A percentile compares a stretch with the other conserved stretches of the same genome.
Conservation (phyloP, 2,797 vertebrate species). For the Thripadectes ignobilis region DNA sequence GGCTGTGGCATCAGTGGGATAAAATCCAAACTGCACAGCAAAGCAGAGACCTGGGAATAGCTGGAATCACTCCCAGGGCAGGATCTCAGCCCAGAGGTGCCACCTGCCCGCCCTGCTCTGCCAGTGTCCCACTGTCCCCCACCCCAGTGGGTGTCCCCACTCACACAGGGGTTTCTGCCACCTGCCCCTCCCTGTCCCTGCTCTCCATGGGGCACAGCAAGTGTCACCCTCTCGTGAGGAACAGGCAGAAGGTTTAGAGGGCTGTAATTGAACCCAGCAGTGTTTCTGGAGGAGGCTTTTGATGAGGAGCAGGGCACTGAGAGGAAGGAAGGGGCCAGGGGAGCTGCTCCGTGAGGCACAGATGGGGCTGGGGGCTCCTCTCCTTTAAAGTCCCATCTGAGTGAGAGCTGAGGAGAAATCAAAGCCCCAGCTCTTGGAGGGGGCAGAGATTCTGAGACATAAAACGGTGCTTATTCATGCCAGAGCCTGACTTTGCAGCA, state of each 20-base stretch:
- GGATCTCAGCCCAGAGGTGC: neutral
- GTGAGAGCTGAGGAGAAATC: neutral
- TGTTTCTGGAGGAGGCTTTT: neutral
- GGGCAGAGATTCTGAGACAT: neutral
- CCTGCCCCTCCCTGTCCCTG: neutral
- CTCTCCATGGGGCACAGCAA: neutral
- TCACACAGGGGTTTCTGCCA: neutral
- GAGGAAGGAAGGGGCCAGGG: neutral
- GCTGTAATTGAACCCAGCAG: neutral
- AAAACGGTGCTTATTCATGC: neutral
- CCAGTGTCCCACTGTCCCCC: neutral
- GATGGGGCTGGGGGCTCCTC: neutral
- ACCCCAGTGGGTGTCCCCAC: accelerated
- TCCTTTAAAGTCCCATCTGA: neutral
- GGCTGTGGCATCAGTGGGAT: neutral
- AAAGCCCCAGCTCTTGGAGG: neutral
- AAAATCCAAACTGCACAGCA: accelerated
- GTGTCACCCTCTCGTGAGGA: neutral
- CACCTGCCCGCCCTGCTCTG: neutral
- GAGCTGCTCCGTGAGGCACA: neutral
- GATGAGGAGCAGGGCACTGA: neutral
- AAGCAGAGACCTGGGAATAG: neutral
- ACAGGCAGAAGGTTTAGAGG: neutral
- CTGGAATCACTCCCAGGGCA: neutral
- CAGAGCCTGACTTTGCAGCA: neutral